Base-by-base conservation (phyloP, 1,140 invertebrate genomes). In the Diorhabda carinulata region DNA sequence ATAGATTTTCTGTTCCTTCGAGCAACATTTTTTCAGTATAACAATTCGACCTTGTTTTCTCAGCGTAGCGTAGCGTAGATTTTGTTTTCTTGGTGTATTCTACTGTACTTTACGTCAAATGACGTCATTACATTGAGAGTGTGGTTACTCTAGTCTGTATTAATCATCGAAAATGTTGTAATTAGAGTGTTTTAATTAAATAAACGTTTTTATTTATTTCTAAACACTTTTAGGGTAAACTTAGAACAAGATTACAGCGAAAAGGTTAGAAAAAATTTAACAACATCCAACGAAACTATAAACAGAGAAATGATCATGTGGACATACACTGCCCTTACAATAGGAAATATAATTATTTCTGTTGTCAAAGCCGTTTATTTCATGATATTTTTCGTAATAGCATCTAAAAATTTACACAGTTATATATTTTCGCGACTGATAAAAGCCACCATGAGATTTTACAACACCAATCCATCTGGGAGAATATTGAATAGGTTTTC, bases 371-470 rank as follows among this genome's bases (percentile, higher is more conserved):
- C 73, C 25, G 63, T 79, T 4, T 77, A 72, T 45, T 78, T 76
- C 61, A 75, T 79, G 63, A 25, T 76, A 6, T 79, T 78, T 63
- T 74, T 78, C 52, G 76, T 73, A 52, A 65, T 68, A 60, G 76
- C 78, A 8, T 79, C 79, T 3, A 72, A 76, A 56, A 78, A 80
- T 73, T 80, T 92, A 47, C 91, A 92, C 76, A 84, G 90, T 72
- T 79, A 70, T 2, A 89, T 91, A 82, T 91, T 92, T 77, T 72
- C 78, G 42, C 83, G 83, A 69, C 81, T 91, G 43, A 79, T 90
- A 4, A 75, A 83, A 41, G 84, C 87, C 8, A 83, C 84, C 40
- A 87, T 88, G 83, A 75, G 76, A 40, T 89, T 89, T 75, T 89
- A 87, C 77, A 86, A 89, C 70, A 76, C 76, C 4, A 88, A 84